Base-by-base conservation (phyloP, 2,113 vertebrate genomes). In the Aegypius monachus region DNA sequence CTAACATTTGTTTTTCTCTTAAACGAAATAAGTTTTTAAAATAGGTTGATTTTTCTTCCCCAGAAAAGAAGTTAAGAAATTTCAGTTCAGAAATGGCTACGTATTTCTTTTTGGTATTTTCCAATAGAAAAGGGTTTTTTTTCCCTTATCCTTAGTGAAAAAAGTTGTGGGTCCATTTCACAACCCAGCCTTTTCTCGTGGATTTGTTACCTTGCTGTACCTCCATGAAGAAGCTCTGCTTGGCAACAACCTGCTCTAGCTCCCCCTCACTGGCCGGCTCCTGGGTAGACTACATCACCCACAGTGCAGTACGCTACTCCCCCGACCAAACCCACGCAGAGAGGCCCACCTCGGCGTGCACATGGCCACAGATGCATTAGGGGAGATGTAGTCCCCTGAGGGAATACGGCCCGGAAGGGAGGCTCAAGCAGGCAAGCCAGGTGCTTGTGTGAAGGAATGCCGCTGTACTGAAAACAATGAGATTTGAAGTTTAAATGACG, bases 231-330 rank as follows among this genome's bases (percentile, higher is more conserved):
- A 29, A 40, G 59, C 42, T 74, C 20, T 32, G 8, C 16, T 6
- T 11, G 52, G 53, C 16, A 3, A 9, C 13, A 25, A 2, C 5
- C 7, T 3, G 13, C 63, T 11, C 7, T 1, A 4, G 18, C 10
- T 23, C 5, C 2, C 0, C 14, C 6, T 3, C 3, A 2, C 34
- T 7, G 6, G 31, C 63, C 0, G 1, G 43, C 36, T 58, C 38
- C 38, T 7, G 84, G 27, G 52, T 22, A 15, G 45, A 4, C 45
- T 18, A 9, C 55, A 11, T 21, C 84, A 74, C 77, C 40, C n/a
- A 7, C 45, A 3, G 29, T 6, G 56, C 58, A 13, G 27, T 18
- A 16, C 2, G 4, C 5, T 2, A 1, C 66, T 16, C 12, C 34
- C 40, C 6, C 2, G 27, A 3, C 31, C 59, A 32, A 45, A 26